Conservation (phyloP, 2,888 invertebrate species). For the Melanostoma scalare region DNA sequence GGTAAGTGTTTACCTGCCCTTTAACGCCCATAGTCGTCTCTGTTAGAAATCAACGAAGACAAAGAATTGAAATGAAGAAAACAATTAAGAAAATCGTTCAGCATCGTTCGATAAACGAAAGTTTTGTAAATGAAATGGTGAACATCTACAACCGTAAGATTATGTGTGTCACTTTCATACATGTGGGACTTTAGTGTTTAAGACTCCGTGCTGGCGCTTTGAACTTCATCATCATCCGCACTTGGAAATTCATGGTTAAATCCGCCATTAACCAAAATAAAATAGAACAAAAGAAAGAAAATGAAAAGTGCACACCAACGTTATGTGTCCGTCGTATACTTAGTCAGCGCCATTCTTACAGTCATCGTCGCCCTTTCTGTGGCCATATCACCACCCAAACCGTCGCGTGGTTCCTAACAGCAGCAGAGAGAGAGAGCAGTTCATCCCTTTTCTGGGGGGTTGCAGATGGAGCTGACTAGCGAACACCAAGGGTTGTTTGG, state of each 20-base stretch:
- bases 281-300: conserved; percentile 45
- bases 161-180: conserved; percentile 63
- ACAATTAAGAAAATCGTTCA: conserved; percentile 69
- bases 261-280: conserved; percentile 58
- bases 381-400: background rate
- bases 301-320: conserved; percentile 63
- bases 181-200: conserved; percentile 19
- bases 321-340: background rate
- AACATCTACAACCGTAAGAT: conserved; percentile 5
- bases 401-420: conserved; percentile 23
- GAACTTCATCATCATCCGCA: conserved; percentile 68
- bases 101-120: conserved; percentile 71
- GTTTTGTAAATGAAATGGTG: conserved; percentile 28
- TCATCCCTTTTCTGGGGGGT: conserved; percentile 21
- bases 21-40: background rate
- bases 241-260: conserved; percentile 70
- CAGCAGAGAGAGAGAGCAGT: conserved; percentile 36
- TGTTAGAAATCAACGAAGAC: too few species aligned
- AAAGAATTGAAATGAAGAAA: conserved; percentile 59
- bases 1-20: background rate
- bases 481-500: conserved; percentile 57
- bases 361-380: background rate
- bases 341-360: conserved; percentile 28
- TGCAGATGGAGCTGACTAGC: conserved; percentile 12
- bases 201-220: conserved; percentile 10